Base-by-base conservation (phyloP, 1,140 invertebrate genomes). In the Drosophila kikkawai region DNA sequence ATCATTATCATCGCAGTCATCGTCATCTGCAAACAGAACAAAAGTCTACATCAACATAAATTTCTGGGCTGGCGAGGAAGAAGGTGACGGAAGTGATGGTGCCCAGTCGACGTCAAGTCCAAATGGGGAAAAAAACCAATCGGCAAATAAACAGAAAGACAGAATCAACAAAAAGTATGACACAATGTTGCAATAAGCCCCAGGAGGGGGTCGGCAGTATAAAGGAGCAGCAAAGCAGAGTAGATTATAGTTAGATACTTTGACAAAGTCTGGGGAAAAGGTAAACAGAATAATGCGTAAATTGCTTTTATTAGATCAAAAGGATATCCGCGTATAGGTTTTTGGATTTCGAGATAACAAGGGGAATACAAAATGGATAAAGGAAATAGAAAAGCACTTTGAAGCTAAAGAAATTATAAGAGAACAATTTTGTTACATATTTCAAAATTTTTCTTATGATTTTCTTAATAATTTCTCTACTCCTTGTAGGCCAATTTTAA, bases 101-200 rank as follows among this genome's bases (percentile, higher is more conserved):
- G 17, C 34, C 41, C 26, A 39, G 47, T 17, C 29, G 64, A 51
- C 71, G 34, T 58, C 71, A 75, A 73, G 70, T 56, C 58, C 69
- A 65, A 74, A 68, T 59, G 63, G 48, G 65, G 67, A 61, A 66
- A 79, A 79, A 67, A 82, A 78, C 67, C 69, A 85, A 86, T 81
- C 75, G 76, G 61, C 77, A 80, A 87, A 71, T 79, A 87, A 87
- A 87, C 80, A 88, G 78, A 75, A 67, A 82, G 68, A 65, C 53
- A 78, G 59, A 88, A 80, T 84, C 84, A 84, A 87, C 84, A 88
- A 80, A 83, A 87, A 87, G 77, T 84, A 84, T 88, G 84, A 87
- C 83, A 87, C 83, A 87, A 87, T 87, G 83, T 87, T 83, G 84
- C 83, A 80, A 37, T 65, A 58, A 47, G 55, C 36, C 45, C 19